Evolutionary conservation across 2,113 vertebrate genomes (phyloP).

Genomic region (Falcunculus frontatus): DNA sequence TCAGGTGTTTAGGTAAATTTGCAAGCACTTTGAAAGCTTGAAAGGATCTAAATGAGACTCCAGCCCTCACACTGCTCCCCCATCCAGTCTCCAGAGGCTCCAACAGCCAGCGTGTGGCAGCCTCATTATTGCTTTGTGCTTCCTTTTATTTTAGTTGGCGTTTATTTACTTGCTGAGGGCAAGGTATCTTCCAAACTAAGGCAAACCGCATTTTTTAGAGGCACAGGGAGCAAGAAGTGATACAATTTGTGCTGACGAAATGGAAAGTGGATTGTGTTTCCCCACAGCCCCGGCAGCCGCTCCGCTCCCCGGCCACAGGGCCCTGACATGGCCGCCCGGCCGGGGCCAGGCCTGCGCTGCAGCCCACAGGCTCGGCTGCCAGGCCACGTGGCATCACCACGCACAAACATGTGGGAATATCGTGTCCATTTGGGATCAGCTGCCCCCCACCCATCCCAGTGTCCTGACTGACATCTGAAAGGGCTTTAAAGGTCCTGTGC

Average conservation of each 20-base stretch:
- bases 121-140: slow-evolving; percentile 20
- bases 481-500: neutral
- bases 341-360: accelerated
- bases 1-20: neutral
- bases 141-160: slow-evolving; percentile 46
- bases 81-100: neutral
- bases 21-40: neutral
- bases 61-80: neutral
- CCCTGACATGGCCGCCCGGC: neutral
- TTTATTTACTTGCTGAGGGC: slow-evolving; percentile 58
- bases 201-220: neutral
- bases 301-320: neutral
- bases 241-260: slow-evolving; percentile 36
- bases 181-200: slow-evolving; percentile 34
- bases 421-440: neutral
- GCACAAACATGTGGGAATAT: neutral
- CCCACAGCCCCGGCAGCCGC: neutral
- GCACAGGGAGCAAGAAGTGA: neutral
- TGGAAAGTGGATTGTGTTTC: neutral
- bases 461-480: neutral
- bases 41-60: neutral
- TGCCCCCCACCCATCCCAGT: neutral
- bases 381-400: neutral
- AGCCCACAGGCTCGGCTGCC: neutral
- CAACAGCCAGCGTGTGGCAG: neutral